phyloP scores from a whole-genome alignment of 2,888 invertebrate species.

The Prosapia bicincta region DNA sequence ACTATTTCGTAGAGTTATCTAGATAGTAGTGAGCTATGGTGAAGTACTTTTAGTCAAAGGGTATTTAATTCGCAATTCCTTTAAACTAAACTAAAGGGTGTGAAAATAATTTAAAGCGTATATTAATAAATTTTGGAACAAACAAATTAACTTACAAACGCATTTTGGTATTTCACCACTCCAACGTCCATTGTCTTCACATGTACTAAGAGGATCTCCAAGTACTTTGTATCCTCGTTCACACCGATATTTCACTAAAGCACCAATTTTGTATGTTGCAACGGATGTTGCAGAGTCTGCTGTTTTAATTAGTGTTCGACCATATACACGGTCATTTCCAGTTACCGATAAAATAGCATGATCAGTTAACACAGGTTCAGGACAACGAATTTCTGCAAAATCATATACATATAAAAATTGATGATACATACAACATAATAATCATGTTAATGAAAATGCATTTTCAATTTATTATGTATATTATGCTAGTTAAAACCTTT shows the following conservation, averaged over 20 bases:
- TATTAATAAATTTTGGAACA: no score
- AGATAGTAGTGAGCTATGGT: no score
- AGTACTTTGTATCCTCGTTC: constrained; percentile 85
- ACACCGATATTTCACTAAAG: constrained; percentile 83
- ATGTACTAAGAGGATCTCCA: constrained; percentile 80
- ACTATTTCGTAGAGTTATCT: no score
- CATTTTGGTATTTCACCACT: constrained; percentile 79
- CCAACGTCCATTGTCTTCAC: constrained; percentile 83
- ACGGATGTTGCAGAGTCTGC: constrained; percentile 61
- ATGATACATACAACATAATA: no score
- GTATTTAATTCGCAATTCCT: no score
- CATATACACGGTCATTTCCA: constrained; percentile 87
- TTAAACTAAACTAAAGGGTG: no score
- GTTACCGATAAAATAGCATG: constrained; percentile 86
- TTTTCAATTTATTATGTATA: no score
- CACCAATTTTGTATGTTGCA: constrained; percentile 80
- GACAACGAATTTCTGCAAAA: constrained; percentile 77
- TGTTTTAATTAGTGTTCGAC: constrained; percentile 75
- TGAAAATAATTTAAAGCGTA: no score
- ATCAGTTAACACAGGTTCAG: constrained; percentile 76
- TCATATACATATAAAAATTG: no score
- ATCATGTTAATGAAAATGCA: no score
- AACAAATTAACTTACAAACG: constrained; percentile 64
- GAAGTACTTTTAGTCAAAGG: no score
- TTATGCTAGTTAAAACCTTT: no score